These are phyloP conservation scores for Netelia melanura DNA, from an alignment of 2,888 invertebrate species.

Conservation along the genomic window DNA sequence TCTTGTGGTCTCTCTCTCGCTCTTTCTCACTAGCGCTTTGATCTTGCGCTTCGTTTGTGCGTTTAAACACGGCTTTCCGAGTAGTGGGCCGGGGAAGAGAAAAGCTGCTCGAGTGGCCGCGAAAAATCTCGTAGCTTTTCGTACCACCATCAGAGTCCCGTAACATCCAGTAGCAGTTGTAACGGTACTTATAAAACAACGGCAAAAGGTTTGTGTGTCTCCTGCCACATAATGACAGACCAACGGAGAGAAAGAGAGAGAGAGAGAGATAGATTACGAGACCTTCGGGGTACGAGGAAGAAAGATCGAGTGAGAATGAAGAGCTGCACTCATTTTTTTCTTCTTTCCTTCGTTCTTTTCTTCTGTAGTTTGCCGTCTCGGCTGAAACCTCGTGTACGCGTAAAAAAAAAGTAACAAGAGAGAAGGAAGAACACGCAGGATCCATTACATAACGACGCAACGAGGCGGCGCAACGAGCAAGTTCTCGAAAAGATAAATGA, in stretches of 20 bases:
- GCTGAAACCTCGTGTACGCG: conserved; percentile 17
- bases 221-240: conserved; percentile 26
- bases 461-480: conserved; percentile 36
- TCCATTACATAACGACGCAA: conserved; percentile 53
- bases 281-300: conserved; percentile 37
- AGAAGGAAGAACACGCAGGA: conserved; percentile 26
- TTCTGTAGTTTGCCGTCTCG: conserved; percentile 37
- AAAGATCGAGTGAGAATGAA: conserved; percentile 58
- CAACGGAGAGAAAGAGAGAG: background rate
- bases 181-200: background rate
- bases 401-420: conserved; percentile 4
- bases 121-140: conserved; percentile 71
- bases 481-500: conserved; percentile 6
- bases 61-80: conserved; percentile 82
- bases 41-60: conserved; percentile 83
- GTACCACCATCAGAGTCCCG: background rate
- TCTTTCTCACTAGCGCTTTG: conserved; percentile 50
- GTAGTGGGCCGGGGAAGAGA: conserved; percentile 74
- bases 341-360: conserved; percentile 13
- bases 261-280: conserved; percentile 2
- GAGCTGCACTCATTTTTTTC: conserved; percentile 43
- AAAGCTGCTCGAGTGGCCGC: conserved; percentile 78
- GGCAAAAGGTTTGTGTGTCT: conserved; percentile 17
- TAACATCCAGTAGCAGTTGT: conserved; percentile 8
- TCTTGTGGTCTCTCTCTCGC: conserved; percentile 28